Base-by-base conservation (phyloP, 1,140 invertebrate genomes). In the Diprion similis region DNA sequence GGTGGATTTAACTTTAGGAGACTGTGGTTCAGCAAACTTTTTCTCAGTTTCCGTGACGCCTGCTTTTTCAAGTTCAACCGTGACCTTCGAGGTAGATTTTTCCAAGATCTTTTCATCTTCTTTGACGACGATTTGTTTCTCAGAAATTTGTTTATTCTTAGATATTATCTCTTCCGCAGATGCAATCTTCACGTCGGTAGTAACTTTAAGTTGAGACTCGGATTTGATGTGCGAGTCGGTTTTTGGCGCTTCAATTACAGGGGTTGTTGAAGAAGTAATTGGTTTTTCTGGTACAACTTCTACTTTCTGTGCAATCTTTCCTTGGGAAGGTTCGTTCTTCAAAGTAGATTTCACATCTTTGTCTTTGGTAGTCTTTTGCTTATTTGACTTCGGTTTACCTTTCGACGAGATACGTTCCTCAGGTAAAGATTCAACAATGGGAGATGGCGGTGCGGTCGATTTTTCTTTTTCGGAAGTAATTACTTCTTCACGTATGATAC, bases 41-140 rank as follows among this genome's bases (percentile, higher is more conserved):
- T 24, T 68, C 51, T 69, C 46, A 67, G 46, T 46, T 75, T 71
- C 68, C 66, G 59, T 18, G 66, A 59, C n/a, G 9, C 9, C n/a
- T 59, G 11, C 51, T 68, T 75, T 77, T 72, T 80, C 74, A 73
- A 74, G 74, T 18, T 72, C 51, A 75, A 73, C 74, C 45, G 66
- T 73, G 71, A 75, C 75, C 75, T 74, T 67, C 15, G 75, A 17
- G 70, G 77, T 76, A 11, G 74, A 46, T 74, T 75, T 66, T 19
- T 77, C 66, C 37, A 13, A 45, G 73, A 71, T 17, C 67, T 13
- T 15, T 18, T 15, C 46, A 71, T 74, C 66, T 74, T 75, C 74
- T 70, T 6, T 59, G 51, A 74, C 76, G n/a, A 71, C 76, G n/a
- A 71, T 75, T 69, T 76, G 46, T 11, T 73, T 59, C n/a, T 65